Evolutionary conservation across 2,797 vertebrate species (phyloP), one percentile per base, ranked within the genome.

Genomic region (Sebastiscus albofasciatus): DNA sequence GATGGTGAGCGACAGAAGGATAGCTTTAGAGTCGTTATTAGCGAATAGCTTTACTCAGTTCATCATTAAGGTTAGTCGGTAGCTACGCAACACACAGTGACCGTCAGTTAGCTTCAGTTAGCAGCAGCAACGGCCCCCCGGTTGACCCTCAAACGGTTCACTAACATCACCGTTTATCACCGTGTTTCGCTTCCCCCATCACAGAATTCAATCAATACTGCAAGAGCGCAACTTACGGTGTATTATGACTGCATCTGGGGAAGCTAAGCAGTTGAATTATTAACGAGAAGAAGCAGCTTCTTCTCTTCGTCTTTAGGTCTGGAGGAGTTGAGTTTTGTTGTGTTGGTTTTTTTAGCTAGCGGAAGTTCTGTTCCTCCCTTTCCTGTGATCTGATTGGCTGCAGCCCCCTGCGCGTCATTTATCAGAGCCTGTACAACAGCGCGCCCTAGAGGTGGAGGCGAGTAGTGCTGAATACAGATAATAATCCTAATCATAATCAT

Each of bases 381-480:
- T 13, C 54, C 75, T 78, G 71, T 8, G 39, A 64, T 84, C 11
- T 92, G 90, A 95, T 95, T 95, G 93, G 93, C 76, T 87, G 70
- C 3, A 81, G 16, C 12, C 4, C 10, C 10, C 22, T 42, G 31
- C 16, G n/a, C 29, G 79, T 67, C 20, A 29, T 46, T 6, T 10
- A 3, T 54, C 6, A 26, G 2, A 26, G 22, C 0, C 9, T 1
- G 2, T 3, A 3, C 13, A 6, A 33, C 6, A 73, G 72, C 80
- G 82, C 62, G 82, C 13, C 62, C 2, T 11, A 33, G 7, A 29
- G 85, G 46, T 39, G 18, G 69, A 82, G 2, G 1, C 9, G 26
- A 39, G 20, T 4, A 77, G 4, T 42, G 29, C 11, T 26, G 27
- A 55, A 16, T 2, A 39, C 42, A 75, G 13, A 42, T 16, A 16